Evolutionary conservation across 2,113 vertebrate genomes (phyloP), one percentile per base, ranked within the genome.

Genomic region (Xenopus laevis): DNA sequence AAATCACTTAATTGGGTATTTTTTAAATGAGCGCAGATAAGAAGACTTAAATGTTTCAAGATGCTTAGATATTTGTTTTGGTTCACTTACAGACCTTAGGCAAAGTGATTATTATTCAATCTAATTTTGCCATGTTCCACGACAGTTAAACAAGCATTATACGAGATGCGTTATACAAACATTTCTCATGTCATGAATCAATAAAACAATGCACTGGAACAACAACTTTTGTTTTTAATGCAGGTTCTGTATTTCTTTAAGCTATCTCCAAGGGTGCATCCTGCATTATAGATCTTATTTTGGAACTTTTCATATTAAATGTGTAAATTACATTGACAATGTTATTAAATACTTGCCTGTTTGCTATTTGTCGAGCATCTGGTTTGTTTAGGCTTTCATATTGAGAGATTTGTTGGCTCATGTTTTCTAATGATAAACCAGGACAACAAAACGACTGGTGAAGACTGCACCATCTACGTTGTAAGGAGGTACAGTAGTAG

Each of bases 41-140:
- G 58, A 72, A 79, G 81, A 79, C 15, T 61, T 71, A 69, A 70
- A 70, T 77, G 59, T 70, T 70, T 77, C 62, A 70, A 45, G n/a
- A 70, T 33, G 40, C 66, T 76, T 70, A 62, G 46, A 77, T 62
- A 77, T 77, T 64, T 77, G 74, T 61, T 77, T 70, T 77, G 74
- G 66, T 77, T 77, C 47, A 63, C 74, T 69, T 68, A 76, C 45
- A 69, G 69, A 76, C 66, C 58, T 57, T 23, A 69, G 73, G 65
- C 74, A 64, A 64, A 15, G 16, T 30, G 30, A 45, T 70, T 70
- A 69, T 62, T 76, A 64, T 70, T 69, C 46, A 64, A 68, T 61
- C n/a, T 20, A 55, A 76, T 64, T 76, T 59, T 45, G 8, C 27
- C 62, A 50, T 45, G n/a, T 76, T 70, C 60, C 45, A 20, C 40